These are phyloP conservation scores for Chloebia gouldiae DNA, from an alignment of 2,113 vertebrate genomes.

Conservation along the genomic window DNA sequence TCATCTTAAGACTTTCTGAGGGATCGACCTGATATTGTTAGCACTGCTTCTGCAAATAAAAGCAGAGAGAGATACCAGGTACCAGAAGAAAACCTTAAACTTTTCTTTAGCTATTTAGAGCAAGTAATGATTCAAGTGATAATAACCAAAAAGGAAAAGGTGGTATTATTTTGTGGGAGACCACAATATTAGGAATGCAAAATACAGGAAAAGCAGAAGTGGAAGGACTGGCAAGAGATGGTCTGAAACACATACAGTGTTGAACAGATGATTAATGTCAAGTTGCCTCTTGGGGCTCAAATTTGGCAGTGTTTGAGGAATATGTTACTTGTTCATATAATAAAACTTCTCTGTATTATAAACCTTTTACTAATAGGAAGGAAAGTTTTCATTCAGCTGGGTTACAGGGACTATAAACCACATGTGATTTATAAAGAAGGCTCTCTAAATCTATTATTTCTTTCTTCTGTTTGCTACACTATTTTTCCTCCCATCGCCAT, in stretches of 20 bases:
- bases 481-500: fast-evolving
- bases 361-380: not conserved
- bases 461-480: not conserved
- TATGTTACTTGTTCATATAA: not conserved
- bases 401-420: not conserved
- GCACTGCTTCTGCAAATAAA: not conserved
- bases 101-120: not conserved
- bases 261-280: not conserved
- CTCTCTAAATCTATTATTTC: not conserved
- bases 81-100: fast-evolving
- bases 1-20: not conserved
- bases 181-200: not conserved
- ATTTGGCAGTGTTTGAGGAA: not conserved
- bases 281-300: not conserved
- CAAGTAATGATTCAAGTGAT: not conserved
- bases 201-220: not conserved
- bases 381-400: not conserved
- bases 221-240: not conserved
- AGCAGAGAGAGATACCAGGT: not conserved
- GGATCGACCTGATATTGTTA: not conserved
- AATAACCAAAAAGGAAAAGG: fast-evolving
- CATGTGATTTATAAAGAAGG: not conserved
- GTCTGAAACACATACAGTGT: not conserved
- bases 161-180: not conserved
- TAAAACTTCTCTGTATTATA: not conserved